Conservation (phyloP, 2,888 invertebrate genomes). For the Yponomeuta plumbellus region DNA sequence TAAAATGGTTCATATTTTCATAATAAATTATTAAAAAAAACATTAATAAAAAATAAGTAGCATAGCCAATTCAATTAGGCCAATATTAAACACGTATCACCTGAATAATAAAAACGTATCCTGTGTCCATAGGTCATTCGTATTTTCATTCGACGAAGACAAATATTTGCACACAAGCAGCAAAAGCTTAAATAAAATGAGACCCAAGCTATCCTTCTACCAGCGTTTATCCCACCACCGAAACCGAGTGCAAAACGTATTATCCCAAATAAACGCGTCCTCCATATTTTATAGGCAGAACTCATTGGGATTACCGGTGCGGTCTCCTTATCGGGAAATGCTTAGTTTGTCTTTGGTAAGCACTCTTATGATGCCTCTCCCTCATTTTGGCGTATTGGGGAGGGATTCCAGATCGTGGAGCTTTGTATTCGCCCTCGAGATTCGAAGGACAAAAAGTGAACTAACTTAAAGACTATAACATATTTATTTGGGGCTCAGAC, state of each 20-base stretch:
- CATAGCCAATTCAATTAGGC: too few species aligned
- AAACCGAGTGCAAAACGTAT: background rate
- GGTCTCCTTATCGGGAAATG: constrained; percentile 39
- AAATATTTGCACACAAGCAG: too few species aligned
- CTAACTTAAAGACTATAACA: too few species aligned
- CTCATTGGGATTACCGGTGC: constrained; percentile 33
- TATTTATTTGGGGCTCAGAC: too few species aligned
- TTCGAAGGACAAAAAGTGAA: background rate
- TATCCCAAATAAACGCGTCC: background rate
- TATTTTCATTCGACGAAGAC: too few species aligned
- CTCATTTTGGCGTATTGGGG: background rate
- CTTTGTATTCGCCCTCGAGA: background rate
- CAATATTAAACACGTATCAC: too few species aligned
- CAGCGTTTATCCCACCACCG: background rate
- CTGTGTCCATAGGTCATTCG: too few species aligned
- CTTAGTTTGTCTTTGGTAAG: constrained; percentile 40
- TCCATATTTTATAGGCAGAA: constrained; percentile 9
- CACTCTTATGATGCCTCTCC: constrained; percentile 38
- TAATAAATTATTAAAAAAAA: too few species aligned
- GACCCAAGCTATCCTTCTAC: background rate
- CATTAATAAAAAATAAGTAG: too few species aligned
- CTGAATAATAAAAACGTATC: too few species aligned
- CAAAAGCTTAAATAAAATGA: too few species aligned
- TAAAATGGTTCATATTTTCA: too few species aligned
- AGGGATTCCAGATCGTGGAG: background rate